Conservation (phyloP, 64 coral and sea anemone species). For the Actinia tenebrosa region DNA sequence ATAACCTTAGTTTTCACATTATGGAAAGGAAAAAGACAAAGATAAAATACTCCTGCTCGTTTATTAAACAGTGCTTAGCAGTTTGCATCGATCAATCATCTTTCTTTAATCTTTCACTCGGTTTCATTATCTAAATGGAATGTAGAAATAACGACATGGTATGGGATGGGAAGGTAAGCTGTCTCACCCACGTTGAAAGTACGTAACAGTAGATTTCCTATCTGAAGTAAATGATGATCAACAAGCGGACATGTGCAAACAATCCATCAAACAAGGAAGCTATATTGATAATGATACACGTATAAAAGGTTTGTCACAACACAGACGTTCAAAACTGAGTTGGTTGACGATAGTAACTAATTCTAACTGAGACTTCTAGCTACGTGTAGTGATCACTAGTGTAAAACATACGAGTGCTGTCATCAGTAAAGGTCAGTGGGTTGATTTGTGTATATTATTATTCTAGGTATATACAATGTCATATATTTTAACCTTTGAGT, state of each 20-base stretch:
- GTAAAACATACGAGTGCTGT: too few species aligned
- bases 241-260: background rate
- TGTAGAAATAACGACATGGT: background rate
- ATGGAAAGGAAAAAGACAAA: background rate
- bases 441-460: too few species aligned
- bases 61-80: background rate
- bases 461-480: too few species aligned
- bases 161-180: background rate
- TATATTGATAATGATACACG: background rate
- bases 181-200: background rate
- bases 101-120: background rate
- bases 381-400: too few species aligned
- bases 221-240: background rate
- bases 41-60: too few species aligned
- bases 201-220: constrained; percentile 9
- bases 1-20: background rate
- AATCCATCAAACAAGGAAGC: background rate
- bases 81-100: background rate
- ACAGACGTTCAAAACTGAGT: background rate
- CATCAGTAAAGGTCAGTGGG: too few species aligned
- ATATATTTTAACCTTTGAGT: too few species aligned
- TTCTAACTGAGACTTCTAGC: too few species aligned
- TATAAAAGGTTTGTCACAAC: background rate
- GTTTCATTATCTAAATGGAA: background rate
- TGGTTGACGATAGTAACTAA: too few species aligned